A percentile compares a stretch with the other conserved stretches of the same genome.
Conservation (phyloP, 2,797 vertebrate genomes). For the Cottoperca gobio region DNA sequence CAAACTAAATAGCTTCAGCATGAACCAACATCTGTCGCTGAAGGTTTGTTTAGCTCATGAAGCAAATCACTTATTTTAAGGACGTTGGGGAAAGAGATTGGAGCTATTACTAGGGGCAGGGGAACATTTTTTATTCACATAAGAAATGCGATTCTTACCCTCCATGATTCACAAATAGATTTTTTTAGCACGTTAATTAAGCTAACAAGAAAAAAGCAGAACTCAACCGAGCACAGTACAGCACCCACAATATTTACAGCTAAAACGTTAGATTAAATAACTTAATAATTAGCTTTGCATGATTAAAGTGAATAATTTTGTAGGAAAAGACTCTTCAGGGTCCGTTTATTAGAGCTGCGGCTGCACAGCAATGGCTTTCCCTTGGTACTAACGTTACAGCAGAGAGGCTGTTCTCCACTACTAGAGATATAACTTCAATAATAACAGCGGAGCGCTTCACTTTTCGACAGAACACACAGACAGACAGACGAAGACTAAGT, state of each 20-base stretch:
- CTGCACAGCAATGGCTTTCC: background rate
- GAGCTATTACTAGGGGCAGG: background rate
- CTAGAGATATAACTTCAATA: background rate
- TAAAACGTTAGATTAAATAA: background rate
- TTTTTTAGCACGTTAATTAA: background rate
- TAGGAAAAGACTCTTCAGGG: no score
- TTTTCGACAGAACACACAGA: background rate
- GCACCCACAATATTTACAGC: background rate
- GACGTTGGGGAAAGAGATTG: background rate
- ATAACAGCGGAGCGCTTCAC: no score
- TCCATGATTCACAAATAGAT: background rate
- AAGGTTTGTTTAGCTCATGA: background rate
- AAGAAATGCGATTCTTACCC: no score
- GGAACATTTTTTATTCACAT: no score
- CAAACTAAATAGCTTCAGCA: constrained; percentile 16
- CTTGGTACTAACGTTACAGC: background rate
- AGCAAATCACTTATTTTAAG: background rate
- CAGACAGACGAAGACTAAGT: background rate
- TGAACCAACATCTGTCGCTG: constrained; percentile 2
- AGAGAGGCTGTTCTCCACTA: background rate
- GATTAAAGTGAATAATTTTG: background rate
- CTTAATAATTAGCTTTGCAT: background rate
- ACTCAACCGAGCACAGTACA: background rate
- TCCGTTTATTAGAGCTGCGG: background rate
- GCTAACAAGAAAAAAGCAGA: background rate